Evolutionary conservation across 2,888 invertebrate species (phyloP).

Genomic region (Halictus ligatus): DNA sequence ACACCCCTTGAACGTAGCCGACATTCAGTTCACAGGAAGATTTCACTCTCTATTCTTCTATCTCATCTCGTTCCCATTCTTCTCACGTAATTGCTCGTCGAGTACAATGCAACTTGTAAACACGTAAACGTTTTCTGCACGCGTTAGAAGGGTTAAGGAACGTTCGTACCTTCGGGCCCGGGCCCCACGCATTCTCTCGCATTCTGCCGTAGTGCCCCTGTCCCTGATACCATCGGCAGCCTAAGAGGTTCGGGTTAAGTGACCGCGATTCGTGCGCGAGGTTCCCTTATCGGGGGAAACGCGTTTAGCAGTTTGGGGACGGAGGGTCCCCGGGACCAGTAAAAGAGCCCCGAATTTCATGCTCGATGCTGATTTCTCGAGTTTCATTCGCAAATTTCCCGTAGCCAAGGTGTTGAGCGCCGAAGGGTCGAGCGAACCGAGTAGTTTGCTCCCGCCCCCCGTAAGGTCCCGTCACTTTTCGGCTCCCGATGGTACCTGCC

Average conservation of each 20-base stretch:
- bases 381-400: neutral
- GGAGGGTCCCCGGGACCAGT: neutral
- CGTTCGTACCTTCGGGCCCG: constrained; percentile 72
- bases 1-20: constrained; percentile 1
- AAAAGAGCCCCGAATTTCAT: neutral
- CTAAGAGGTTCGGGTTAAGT: neutral
- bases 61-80: constrained; percentile 17
- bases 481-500: neutral
- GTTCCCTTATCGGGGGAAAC: neutral
- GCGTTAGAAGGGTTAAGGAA: constrained; percentile 58
- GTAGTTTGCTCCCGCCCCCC: neutral
- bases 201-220: constrained; percentile 3
- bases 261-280: neutral
- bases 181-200: constrained; percentile 15
- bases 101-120: constrained; percentile 72
- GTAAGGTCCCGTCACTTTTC: neutral
- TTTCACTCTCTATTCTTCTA: constrained; percentile 17
- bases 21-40: constrained; percentile 28
- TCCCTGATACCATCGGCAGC: neutral
- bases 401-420: neutral
- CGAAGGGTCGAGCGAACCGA: neutral
- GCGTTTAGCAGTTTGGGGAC: neutral
- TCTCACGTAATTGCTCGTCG: constrained; percentile 70
- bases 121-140: constrained; percentile 48
- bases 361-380: neutral